Base-by-base conservation (phyloP, 2,113 vertebrate species). In the Amphiprion percula region DNA sequence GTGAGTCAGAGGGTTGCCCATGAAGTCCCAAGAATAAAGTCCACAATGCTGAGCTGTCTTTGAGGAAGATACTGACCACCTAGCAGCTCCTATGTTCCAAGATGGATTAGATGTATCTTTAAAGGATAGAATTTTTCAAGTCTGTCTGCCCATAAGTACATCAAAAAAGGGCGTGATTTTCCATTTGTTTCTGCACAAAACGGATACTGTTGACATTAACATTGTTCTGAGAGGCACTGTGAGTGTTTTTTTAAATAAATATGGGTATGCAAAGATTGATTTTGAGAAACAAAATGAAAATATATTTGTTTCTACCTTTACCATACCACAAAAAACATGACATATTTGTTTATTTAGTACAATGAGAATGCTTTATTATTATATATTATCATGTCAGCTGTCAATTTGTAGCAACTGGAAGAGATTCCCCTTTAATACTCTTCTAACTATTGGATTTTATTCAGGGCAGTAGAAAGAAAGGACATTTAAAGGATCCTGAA, bases 1-100 rank as follows among this genome's bases (percentile, higher is more conserved):
- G 53, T 87, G 85, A 85, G 64, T 84, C 80, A 86, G 72, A 82
- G 83, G 87, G 56, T 82, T 82, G 74, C 72, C 77, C 68, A 10
- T 84, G 65, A 74, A 72, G 68, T 80, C 65, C 69, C 47, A 24
- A 7, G n/a, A 41, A 74, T 59, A 47, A 61, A 63, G 71, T 33
- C 44, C 69, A 69, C 72, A 50, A 26, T 1, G 10, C n/a, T 74
- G 54, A 65, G 50, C 26, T 28, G 24, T 56, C 10, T 65, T 60
- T 72, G 24, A 60, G 23, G 11, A 21, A 41, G 59, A 62, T 24
- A 24, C 37, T 24, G 33, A 26, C 50, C 61, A 15, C 14, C 19
- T 26, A 41, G 1, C 47, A 47, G 62, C 47, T 23, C 23, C 23
- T 55, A 44, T 53, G 37, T 58, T 24, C 6, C 3, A 14, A 5